Evolutionary conservation across 2,113 vertebrate genomes (phyloP), one percentile per base, ranked within the genome.

Genomic region (Oreochromis aureus): DNA sequence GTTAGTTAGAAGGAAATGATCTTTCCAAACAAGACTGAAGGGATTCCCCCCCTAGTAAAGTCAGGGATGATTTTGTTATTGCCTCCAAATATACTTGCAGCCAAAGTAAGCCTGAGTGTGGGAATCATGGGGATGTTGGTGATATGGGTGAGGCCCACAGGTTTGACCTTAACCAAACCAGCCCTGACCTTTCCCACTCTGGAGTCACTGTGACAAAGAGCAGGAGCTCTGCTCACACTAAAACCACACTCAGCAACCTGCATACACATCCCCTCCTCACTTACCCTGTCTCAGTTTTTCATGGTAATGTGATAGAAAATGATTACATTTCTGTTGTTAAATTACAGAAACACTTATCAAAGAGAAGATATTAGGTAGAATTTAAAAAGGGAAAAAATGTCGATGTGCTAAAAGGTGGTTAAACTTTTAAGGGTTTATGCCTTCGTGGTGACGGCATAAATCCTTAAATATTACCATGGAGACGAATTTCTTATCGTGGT

Each of bases 121-220:
- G 18, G 6, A 78, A 53, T 51, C 27, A 55, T 80, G 3, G 79
- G 34, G 79, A 4, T 79, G 58, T 73, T n/a, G n/a, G 36, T 24
- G 66, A 59, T 46, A 16, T 63, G 10, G 55, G 30, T 55, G 66
- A 86, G 55, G 19, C 34, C 18, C 27, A 76, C 59, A 79, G 9
- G 24, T 51, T 84, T 87, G 84, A 90, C 81, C 78, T 81, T 48
- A 66, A 81, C 59, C 80, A 59, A 71, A 89, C 56, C 51, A 36
- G 81, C 46, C 53, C 58, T 61, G 66, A 82, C 46, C 55, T 83
- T 46, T 81, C 12, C 2, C 54, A 54, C 36, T 56, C n/a, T 36
- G 34, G 22, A 76, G 80, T 61, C 85, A 55, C 39, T 59, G 32
- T 56, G 63, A 27, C 48, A 56, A 44, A 16, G 6, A 76, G 59